Evolutionary conservation across 2,113 vertebrate species (phyloP).

Genomic region (Microtus oregoni): DNA sequence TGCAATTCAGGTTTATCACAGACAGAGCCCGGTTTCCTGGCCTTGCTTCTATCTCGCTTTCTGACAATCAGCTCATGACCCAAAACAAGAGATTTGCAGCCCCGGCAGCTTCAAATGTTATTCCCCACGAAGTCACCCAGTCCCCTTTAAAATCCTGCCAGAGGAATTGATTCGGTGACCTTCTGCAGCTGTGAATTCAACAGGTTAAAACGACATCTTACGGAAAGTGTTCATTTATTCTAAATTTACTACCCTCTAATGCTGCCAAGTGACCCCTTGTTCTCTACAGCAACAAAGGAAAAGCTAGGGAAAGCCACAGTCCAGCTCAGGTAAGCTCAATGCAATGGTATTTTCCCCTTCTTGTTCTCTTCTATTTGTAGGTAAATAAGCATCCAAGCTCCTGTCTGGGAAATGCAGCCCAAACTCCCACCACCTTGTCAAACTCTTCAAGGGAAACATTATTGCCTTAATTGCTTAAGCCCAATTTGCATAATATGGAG

Average conservation of each 20-base stretch:
- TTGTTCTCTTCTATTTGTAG: slow-evolving; percentile 81
- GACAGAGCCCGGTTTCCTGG: slow-evolving; percentile 21
- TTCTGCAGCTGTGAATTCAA: slow-evolving; percentile 63
- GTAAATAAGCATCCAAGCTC: slow-evolving; percentile 84
- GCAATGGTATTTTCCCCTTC: slow-evolving; percentile 58
- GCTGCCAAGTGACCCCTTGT: slow-evolving; percentile 2
- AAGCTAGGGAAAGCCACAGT: background rate
- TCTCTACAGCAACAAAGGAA: background rate
- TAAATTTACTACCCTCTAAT: slow-evolving; percentile 68
- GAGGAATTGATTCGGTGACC: slow-evolving; percentile 2
- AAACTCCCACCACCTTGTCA: slow-evolving; percentile 88
- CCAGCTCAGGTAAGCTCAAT: slow-evolving; percentile 42
- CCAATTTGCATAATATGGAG: slow-evolving; percentile 87
- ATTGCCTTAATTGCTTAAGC: slow-evolving; percentile 91
- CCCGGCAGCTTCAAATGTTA: slow-evolving; percentile 26
- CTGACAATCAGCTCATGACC: slow-evolving; percentile 45
- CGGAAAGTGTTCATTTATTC: slow-evolving; percentile 66
- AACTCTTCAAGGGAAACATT: slow-evolving; percentile 90
- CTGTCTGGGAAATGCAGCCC: slow-evolving; percentile 84
- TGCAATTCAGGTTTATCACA: slow-evolving; percentile 5
- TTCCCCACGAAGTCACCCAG: slow-evolving; percentile 44
- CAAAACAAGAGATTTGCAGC: background rate
- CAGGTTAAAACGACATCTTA: slow-evolving; percentile 25
- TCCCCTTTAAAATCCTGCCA: slow-evolving; percentile 46
- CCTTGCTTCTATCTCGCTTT: background rate